These are phyloP conservation scores for Pocillopora grandis DNA, from an alignment of 92 coral and sea anemone species.

Conservation along the genomic window DNA sequence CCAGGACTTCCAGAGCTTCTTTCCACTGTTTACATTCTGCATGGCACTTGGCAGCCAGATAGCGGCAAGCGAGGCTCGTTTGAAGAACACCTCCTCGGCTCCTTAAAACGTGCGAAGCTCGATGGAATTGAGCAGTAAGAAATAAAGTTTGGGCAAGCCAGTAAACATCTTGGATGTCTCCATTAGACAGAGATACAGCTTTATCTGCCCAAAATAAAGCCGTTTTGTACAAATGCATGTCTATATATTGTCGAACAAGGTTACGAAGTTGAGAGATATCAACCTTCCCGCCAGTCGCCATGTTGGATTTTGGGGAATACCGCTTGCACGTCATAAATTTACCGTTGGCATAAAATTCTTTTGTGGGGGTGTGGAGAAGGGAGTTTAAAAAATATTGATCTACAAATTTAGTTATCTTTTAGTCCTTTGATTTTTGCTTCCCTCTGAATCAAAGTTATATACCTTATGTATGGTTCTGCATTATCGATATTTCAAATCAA, in stretches of 20 bases:
- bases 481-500: neutral
- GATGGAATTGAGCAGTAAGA: constrained; percentile 83
- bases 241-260: constrained; percentile 94
- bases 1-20: constrained; percentile 89
- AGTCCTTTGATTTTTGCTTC: neutral
- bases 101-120: constrained; percentile 85
- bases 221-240: constrained; percentile 93
- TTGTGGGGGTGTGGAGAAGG: constrained; percentile 41
- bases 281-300: constrained; percentile 99
- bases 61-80: constrained; percentile 85
- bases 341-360: constrained; percentile 19
- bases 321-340: constrained; percentile 43
- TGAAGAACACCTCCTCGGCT: constrained; percentile 86
- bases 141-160: constrained; percentile 96
- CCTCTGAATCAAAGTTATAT: neutral
- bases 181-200: constrained; percentile 90
- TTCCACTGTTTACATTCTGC: constrained; percentile 96
- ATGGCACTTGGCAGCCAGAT: constrained; percentile 95
- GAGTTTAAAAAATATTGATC: neutral
- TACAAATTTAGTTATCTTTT: neutral
- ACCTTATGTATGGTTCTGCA: neutral
- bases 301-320: constrained; percentile 63
- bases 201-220: constrained; percentile 99
- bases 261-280: constrained; percentile 96
- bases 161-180: constrained; percentile 95